Percentiles rank a stretch among this genome's conserved stretches.
These are phyloP conservation scores for Siphonodentalium dalli DNA, from an alignment of 2,888 invertebrate genomes.

Conservation along the genomic window DNA sequence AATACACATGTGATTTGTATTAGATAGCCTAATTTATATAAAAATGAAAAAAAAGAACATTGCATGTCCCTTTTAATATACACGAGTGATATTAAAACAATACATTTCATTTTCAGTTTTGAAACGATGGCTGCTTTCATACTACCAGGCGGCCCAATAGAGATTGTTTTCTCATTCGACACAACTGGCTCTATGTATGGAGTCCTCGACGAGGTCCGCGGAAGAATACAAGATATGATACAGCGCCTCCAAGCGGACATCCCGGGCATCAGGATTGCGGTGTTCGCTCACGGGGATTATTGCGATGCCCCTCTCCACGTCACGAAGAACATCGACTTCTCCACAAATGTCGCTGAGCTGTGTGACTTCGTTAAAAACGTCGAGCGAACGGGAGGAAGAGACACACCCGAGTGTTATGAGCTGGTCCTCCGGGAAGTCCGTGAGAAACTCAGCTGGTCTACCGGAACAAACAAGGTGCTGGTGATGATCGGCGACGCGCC, in stretches of 20 bases:
- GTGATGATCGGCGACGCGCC: too few species aligned
- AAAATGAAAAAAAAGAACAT: too few species aligned
- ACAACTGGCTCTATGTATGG: constrained; percentile 56
- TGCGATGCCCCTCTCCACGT: constrained; percentile 46
- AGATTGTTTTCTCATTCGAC: constrained; percentile 58
- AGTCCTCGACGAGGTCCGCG: constrained; percentile 41
- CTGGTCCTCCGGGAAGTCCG: too few species aligned
- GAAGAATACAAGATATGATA: constrained; percentile 44
- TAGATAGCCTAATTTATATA: too few species aligned
- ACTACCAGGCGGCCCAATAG: constrained; percentile 28
- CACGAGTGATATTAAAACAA: too few species aligned
- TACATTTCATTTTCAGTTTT: too few species aligned
- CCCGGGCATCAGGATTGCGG: constrained; percentile 50
- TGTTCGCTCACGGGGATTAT: constrained; percentile 61
- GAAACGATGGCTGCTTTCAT: too few species aligned
- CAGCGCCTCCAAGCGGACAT: constrained; percentile 54
- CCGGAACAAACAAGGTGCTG: too few species aligned
- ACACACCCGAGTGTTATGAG: constrained; percentile 26
- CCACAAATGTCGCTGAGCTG: constrained; percentile 34
- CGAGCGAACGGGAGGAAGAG: constrained; percentile 35
- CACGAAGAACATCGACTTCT: constrained; percentile 48
- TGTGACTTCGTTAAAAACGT: constrained; percentile 39
- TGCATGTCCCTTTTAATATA: too few species aligned
- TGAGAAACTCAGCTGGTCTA: too few species aligned
- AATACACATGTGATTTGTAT: too few species aligned